phyloP scores from a whole-genome alignment of 2,113 vertebrate genomes.

The Paradisaea rubra region DNA sequence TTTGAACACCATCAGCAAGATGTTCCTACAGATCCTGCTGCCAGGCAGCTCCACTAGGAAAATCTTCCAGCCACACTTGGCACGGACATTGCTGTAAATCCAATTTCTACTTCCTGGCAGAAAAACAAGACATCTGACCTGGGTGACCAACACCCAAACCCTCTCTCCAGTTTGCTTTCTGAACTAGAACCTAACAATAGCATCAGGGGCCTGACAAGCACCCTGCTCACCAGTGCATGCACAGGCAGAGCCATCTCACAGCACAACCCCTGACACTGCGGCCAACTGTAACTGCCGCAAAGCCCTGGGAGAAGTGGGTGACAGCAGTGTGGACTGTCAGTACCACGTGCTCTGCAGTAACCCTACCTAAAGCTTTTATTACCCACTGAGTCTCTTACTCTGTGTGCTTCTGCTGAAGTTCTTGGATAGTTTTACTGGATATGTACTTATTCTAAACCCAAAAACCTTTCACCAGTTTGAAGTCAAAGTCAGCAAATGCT shows the following conservation, averaged over 20 bases:
- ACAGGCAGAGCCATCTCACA: not conserved
- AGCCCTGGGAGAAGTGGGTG: not conserved
- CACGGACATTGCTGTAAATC: not conserved
- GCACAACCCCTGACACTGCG: not conserved
- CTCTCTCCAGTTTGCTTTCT: not conserved
- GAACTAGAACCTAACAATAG: not conserved
- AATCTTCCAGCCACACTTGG: not conserved
- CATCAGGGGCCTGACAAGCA: not conserved
- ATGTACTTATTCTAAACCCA: not conserved
- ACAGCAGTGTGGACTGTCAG: accelerated
- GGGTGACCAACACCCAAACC: not conserved
- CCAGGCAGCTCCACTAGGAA: not conserved
- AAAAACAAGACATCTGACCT: not conserved
- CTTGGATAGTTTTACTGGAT: not conserved
- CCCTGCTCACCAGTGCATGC: not conserved
- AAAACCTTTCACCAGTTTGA: not conserved
- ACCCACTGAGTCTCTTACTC: not conserved
- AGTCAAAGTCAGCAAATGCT: not conserved
- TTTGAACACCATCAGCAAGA: not conserved
- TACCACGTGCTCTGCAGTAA: not conserved
- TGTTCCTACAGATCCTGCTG: not conserved
- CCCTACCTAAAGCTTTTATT: not conserved
- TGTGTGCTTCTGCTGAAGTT: not conserved
- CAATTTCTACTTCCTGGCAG: not conserved
- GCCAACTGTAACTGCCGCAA: not conserved